Base-by-base conservation (phyloP, 2,113 vertebrate species). In the Aegithalos caudatus region DNA sequence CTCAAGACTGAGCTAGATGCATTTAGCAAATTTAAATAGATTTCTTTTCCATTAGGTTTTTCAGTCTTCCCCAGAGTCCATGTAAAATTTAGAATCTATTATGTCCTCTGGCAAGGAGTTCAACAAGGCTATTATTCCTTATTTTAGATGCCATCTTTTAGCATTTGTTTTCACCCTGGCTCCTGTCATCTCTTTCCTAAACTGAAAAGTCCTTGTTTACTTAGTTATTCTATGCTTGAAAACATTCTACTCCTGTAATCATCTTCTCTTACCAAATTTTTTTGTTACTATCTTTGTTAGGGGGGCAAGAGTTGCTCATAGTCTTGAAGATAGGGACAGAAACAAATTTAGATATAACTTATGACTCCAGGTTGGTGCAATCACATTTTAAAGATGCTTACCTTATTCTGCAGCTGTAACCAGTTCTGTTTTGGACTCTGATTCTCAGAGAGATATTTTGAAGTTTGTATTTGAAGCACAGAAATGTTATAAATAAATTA, bases 401-500 rank as follows among this genome's bases (percentile, higher is more conserved):
- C 17, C 44, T 74, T 88, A 88, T 81, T 31, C 42, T 86, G 33
- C 14, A 66, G 45, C 5, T 62, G 13, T 37, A 93, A 40, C 25
- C 31, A 27, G 4, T 82, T 89, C 38, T 69, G 10, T 10, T 82
- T 89, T 57, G 2, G 48, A 35, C 12, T 67, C 35, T 35, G 47
- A 29, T 79, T 94, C 48, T 87, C 40, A 42, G 14, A 73, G 58
- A 72, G 44, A 83, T 23, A 64, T 64, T 84, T 23, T 92, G 56
- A 94, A 80, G 51, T 85, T 90, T 72, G 31, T 18, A 54, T 69
- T 33, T 91, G 82, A 83, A 95, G 21, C 48, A 89, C 27, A 94
- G 44, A 93, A 95, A 31, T 92, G 22, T 57, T 69, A 76, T 95
- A 83, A 96, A 95, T 95, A 87, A 96, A 85, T 96, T 90, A 91